phyloP scores from a whole-genome alignment of 1,140 invertebrate genomes.

The Pseudomyrmex concolor region DNA sequence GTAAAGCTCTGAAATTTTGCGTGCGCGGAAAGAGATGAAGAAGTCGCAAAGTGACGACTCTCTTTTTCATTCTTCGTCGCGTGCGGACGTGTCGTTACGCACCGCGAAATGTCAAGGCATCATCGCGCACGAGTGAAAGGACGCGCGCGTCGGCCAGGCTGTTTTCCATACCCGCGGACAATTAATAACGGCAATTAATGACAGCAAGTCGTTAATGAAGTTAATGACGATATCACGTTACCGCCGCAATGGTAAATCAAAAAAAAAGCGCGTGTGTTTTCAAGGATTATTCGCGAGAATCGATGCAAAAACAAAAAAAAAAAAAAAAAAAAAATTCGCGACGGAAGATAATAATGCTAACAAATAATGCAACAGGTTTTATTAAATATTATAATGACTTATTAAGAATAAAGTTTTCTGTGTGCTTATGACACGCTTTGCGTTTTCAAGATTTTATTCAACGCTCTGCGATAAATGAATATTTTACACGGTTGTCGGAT shows the following conservation, averaged over 20 bases:
- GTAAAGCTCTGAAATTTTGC: no score
- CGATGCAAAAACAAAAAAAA: neutral
- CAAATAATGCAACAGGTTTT: neutral
- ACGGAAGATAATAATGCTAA: neutral
- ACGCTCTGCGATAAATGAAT: constrained; percentile 6
- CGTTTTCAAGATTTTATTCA: constrained; percentile 26
- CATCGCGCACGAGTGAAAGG: constrained; percentile 45
- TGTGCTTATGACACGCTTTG: no score
- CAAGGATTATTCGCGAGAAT: neutral
- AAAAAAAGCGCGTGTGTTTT: neutral
- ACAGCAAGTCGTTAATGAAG: neutral
- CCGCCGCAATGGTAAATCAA: neutral
- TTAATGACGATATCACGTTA: no score
- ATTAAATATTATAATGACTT: no score
- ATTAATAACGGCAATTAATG: constrained; percentile 52
- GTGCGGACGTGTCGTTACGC: constrained; percentile 34
- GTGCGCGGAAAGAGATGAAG: constrained; percentile 5
- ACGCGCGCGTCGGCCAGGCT: neutral
- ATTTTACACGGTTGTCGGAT: constrained; percentile 18
- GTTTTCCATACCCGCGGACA: constrained; percentile 5
- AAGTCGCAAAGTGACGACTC: constrained; percentile 33
- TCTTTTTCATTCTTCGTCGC: constrained; percentile 32
- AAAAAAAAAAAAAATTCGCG: neutral
- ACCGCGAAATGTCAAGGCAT: constrained; percentile 53
- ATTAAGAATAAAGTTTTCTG: no score